A percentile compares a stretch with the other conserved stretches of the same genome.
Conservation (phyloP, 1,140 invertebrate species). For the Calephelis nemesis region DNA sequence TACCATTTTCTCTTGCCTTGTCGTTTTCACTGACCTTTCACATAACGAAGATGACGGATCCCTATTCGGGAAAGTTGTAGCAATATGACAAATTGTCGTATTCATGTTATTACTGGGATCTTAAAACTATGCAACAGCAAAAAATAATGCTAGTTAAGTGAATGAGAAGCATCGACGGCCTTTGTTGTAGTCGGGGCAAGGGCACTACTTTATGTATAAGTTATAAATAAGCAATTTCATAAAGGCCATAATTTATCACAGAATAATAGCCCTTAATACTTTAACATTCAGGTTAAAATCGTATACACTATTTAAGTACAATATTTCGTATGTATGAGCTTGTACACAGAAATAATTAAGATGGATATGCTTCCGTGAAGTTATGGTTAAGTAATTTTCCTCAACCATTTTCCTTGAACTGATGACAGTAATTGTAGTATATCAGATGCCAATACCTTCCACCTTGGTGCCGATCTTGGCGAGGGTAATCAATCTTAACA, state of each 20-base stretch:
- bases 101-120: too few species aligned
- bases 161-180: background rate
- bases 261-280: background rate
- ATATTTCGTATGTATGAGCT: background rate
- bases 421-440: background rate
- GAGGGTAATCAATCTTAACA: too few species aligned
- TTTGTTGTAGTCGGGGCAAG: conserved; percentile 4
- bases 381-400: conserved; percentile 15
- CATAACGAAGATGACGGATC: too few species aligned
- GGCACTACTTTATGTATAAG: conserved; percentile 5
- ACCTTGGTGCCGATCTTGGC: too few species aligned
- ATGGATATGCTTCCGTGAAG: conserved; percentile 9
- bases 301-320: background rate
- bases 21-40: too few species aligned
- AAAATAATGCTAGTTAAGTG: background rate
- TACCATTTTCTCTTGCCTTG: too few species aligned
- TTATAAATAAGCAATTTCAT: conserved; percentile 6
- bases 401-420: conserved; percentile 10
- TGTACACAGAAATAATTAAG: conserved; percentile 13
- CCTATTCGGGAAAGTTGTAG: too few species aligned
- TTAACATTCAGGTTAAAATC: background rate
- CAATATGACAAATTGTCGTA: too few species aligned
- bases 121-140: background rate
- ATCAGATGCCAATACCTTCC: too few species aligned
- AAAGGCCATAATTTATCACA: background rate